These are phyloP conservation scores for Podotricha telesiphe DNA, from an alignment of 2,888 invertebrate species.

Conservation along the genomic window DNA sequence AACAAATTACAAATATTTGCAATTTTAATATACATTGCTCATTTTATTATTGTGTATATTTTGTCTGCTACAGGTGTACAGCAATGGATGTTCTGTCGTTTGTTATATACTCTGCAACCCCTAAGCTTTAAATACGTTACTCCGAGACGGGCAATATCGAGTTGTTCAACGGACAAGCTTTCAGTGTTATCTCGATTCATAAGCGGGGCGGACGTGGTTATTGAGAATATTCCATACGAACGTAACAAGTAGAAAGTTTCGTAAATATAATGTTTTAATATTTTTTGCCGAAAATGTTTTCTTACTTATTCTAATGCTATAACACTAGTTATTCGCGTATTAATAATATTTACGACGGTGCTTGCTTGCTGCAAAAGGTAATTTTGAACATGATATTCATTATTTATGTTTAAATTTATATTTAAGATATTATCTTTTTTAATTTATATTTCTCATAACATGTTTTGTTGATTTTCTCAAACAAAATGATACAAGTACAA, in stretches of 20 bases:
- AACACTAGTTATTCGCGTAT: neutral
- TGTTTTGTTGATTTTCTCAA: too few relatives aligned
- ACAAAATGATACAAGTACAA: too few relatives aligned
- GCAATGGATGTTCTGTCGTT: conserved; percentile 51
- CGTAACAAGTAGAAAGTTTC: conserved; percentile 45
- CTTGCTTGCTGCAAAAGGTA: conserved; percentile 4
- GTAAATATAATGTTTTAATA: conserved; percentile 33
- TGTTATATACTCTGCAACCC: conserved; percentile 20
- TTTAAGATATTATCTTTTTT: neutral
- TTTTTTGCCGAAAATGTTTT: neutral
- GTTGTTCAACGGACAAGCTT: conserved; percentile 44
- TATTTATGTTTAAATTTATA: neutral
- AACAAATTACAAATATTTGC: neutral
- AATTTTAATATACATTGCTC: conserved; percentile 47
- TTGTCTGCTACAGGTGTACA: neutral
- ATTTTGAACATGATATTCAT: neutral
- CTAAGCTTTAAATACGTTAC: conserved; percentile 17
- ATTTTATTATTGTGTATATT: conserved; percentile 4
- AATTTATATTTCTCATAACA: too few relatives aligned
- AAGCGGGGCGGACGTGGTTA: conserved; percentile 33
- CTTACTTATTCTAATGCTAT: neutral
- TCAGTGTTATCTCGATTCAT: conserved; percentile 43
- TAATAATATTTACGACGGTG: neutral
- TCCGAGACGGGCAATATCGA: conserved; percentile 44
- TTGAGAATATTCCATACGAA: conserved; percentile 27